Evolutionary conservation across 2,113 vertebrate species (phyloP).

Genomic region (Boleophthalmus pectinirostris): DNA sequence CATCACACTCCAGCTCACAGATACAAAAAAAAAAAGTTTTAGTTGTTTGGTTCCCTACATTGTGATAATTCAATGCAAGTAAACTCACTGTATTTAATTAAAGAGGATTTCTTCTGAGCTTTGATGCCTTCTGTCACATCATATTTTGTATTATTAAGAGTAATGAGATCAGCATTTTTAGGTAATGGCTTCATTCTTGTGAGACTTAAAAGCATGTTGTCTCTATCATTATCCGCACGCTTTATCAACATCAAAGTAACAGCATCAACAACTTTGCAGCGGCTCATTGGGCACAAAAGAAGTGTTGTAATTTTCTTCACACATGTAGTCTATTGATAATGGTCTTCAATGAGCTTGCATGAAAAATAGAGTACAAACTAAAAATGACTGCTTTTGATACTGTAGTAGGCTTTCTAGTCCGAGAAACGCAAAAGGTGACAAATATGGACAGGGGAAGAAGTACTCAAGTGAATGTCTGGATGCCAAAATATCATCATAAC

Average conservation of each 20-base stretch:
- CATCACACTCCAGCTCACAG: too few relatives aligned
- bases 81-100: neutral
- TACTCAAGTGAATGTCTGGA: too few relatives aligned
- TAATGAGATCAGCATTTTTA: neutral
- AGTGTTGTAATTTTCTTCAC: neutral
- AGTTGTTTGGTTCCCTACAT: neutral
- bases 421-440: too few relatives aligned
- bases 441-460: too few relatives aligned
- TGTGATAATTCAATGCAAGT: neutral
- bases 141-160: neutral
- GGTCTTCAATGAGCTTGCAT: neutral
- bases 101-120: neutral
- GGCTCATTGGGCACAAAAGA: constrained; percentile 3
- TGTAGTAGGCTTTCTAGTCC: too few relatives aligned
- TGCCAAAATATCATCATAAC: too few relatives aligned
- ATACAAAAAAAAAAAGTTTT: neutral
- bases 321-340: neutral
- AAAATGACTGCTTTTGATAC: too few relatives aligned
- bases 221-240: neutral
- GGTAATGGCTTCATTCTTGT: neutral
- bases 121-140: neutral
- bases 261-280: neutral
- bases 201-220: neutral
- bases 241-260: neutral
- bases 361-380: neutral